Base-by-base conservation (phyloP, 2,888 invertebrate species). In the Glaucopsyche alexis region DNA sequence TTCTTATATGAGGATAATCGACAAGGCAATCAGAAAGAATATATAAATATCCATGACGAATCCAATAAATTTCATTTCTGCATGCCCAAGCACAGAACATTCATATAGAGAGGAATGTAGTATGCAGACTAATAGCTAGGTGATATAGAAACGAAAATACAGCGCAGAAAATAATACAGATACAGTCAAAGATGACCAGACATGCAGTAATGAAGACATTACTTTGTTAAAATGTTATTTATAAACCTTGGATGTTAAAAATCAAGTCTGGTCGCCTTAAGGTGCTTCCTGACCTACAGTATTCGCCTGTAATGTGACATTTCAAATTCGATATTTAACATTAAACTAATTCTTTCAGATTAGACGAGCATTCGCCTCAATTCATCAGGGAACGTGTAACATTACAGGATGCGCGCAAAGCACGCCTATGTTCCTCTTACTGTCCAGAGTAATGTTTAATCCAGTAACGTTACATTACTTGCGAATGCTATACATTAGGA, bases 11-110 rank as follows among this genome's bases (percentile, higher is more conserved):
- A 42, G 3, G 7, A 42, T 42, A 42, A 11, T 11, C 13, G 11
- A 13, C 29, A 14, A 60, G 6, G 29, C 11, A 13, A 60, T 60
- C 13, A 60, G n/a, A 92, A 92, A 47, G 73, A 16, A 38, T 69
- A 52, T 8, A 71, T 81, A 85, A 87, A 84, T 79, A 81, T 80
- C 84, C 86, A 87, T 82, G 83, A 82, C 74, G 81, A 79, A 79
- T 76, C 76, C 75, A 82, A 86, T 84, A 82, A 84, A 85, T 85
- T 85, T 86, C 91, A 92, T 93, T 91, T 91, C 93, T 93, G 93
- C 93, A 93, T 92, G 93, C 92, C 92, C 87, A 93, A 92, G 91
- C 92, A 90, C 87, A 87, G 82, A 87, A 86, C 87, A 87, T 87
- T 87, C 84, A 81, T 79, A 79, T 81, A 81, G 79, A 81, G 81